phyloP scores from a whole-genome alignment of 2,113 vertebrate genomes.

The Rhizomys pruinosus region DNA sequence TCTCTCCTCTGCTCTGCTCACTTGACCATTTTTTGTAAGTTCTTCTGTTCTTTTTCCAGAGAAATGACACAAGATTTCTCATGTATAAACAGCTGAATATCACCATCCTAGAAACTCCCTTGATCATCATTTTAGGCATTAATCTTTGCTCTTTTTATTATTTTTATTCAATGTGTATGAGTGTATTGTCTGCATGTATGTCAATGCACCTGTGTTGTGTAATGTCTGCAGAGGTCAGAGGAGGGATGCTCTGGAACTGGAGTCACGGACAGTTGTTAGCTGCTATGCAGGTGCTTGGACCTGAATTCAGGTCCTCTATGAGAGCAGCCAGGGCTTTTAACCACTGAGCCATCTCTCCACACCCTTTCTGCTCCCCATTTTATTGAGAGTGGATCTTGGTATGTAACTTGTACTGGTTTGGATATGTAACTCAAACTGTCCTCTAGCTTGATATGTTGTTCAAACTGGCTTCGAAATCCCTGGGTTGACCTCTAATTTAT shows the following conservation, averaged over 20 bases:
- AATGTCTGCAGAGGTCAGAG: no score
- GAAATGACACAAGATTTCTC: slow-evolving; percentile 26
- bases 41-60: background rate
- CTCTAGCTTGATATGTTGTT: background rate
- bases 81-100: background rate
- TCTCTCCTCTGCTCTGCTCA: background rate
- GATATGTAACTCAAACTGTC: no score
- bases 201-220: no score
- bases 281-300: no score
- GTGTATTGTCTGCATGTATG: no score
- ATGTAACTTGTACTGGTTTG: background rate
- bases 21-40: background rate
- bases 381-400: background rate
- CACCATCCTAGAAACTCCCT: background rate
- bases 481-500: background rate
- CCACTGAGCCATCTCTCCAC: no score
- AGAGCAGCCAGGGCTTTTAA: no score
- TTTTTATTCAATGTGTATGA: no score
- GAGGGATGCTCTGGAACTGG: no score
- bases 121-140: background rate
- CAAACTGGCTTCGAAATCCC: background rate
- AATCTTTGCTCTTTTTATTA: background rate
- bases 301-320: no score
- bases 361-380: no score
- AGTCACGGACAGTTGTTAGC: no score